These are phyloP conservation scores for Flabesymbios commensalis DNA, from an alignment of 2,888 invertebrate species.

Conservation along the genomic window DNA sequence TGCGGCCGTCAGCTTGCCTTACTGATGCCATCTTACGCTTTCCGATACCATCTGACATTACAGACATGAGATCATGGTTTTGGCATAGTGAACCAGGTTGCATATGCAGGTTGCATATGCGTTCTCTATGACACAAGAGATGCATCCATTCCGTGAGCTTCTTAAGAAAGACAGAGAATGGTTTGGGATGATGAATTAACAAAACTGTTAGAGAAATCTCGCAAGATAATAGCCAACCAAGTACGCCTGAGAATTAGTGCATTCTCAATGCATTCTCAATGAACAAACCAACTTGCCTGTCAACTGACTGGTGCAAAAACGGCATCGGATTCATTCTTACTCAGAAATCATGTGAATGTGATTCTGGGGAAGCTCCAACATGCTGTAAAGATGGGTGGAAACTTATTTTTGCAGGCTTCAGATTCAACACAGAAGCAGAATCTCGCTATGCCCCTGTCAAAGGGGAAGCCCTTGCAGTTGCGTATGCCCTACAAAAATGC, in stretches of 20 bases:
- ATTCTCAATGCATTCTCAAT: too few relatives aligned
- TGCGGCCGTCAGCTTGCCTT: conserved; percentile 34
- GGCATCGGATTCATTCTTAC: conserved; percentile 39
- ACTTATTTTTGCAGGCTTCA: conserved; percentile 25
- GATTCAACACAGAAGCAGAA: too few relatives aligned
- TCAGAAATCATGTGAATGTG: conserved; percentile 36
- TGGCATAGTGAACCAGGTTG: conserved; percentile 39
- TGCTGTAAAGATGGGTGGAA: conserved; percentile 35
- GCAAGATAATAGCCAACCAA: too few relatives aligned
- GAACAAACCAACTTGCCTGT: conserved; percentile 39
- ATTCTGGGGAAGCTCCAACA: conserved; percentile 12
- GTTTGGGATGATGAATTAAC: too few relatives aligned
- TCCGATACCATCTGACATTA: conserved; percentile 33
- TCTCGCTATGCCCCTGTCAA: background rate
- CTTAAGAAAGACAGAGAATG: conserved; percentile 36
- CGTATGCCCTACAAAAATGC: background rate
- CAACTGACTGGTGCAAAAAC: conserved; percentile 41
- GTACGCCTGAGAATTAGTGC: too few relatives aligned
- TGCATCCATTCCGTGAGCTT: conserved; percentile 38
- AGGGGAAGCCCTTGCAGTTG: background rate
- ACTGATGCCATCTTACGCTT: conserved; percentile 36
- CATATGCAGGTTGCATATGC: too few relatives aligned
- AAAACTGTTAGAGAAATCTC: too few relatives aligned
- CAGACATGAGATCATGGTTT: conserved; percentile 39
- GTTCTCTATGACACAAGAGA: conserved; percentile 36